A percentile compares a stretch with the other conserved stretches of the same genome.
phyloP scores from a whole-genome alignment of 2,113 vertebrate genomes.

The Pardalotus punctatus region DNA sequence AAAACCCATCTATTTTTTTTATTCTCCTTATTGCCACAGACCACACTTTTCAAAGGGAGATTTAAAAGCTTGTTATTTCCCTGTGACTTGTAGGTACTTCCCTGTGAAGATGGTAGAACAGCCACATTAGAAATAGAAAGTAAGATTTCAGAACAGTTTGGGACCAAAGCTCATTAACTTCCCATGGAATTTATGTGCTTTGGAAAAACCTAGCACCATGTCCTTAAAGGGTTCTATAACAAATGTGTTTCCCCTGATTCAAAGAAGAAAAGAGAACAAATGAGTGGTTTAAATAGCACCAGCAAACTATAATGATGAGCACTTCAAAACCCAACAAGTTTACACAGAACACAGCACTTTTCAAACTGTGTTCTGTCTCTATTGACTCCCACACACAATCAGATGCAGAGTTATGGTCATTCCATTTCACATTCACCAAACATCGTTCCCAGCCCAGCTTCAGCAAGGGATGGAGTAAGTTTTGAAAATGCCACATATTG shows the following conservation, averaged over 20 bases:
- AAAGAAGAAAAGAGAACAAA: background rate
- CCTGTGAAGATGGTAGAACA: background rate
- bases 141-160: background rate
- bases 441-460: background rate
- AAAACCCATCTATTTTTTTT: background rate
- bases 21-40: background rate
- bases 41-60: background rate
- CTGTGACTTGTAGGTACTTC: background rate
- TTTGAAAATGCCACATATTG: background rate
- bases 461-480: background rate
- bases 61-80: background rate
- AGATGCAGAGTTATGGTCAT: background rate
- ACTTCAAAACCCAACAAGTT: background rate
- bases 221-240: background rate
- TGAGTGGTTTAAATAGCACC: background rate
- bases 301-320: background rate
- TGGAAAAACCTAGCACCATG: background rate
- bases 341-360: background rate
- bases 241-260: background rate
- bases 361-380: background rate
- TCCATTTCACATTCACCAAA: background rate
- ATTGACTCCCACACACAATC: background rate
- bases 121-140: accelerated
- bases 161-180: background rate
- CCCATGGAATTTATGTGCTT: background rate